Evolutionary conservation across 2,797 vertebrate genomes (phyloP).

Genomic region (Paguma larvata): DNA sequence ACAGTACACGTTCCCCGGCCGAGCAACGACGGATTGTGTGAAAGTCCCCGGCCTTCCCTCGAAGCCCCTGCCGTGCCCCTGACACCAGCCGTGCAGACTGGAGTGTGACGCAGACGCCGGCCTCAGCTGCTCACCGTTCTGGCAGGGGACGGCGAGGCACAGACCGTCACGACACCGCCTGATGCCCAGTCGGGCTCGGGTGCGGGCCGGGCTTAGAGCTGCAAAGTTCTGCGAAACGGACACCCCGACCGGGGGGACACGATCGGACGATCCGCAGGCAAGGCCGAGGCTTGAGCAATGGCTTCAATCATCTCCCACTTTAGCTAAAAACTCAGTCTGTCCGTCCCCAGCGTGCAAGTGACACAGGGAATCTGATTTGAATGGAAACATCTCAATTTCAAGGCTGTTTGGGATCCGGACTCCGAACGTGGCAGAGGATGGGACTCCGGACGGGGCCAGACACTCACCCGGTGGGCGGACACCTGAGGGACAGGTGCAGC

Average conservation of each 20-base stretch:
- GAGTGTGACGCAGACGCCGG: no score
- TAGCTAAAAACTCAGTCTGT: neutral
- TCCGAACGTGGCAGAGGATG: no score
- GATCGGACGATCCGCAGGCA: accelerated
- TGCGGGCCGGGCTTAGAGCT: accelerated
- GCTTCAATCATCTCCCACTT: neutral
- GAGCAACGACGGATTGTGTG: no score
- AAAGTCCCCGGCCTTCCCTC: neutral
- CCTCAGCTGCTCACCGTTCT: neutral
- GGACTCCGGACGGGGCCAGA: accelerated
- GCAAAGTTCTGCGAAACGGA: neutral
- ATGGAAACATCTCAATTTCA: neutral
- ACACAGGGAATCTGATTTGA: neutral
- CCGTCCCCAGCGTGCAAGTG: accelerated
- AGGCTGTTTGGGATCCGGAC: neutral
- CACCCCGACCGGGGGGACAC: no score
- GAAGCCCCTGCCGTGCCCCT: neutral
- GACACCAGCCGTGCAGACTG: neutral
- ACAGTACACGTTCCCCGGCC: no score
- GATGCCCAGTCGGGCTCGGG: accelerated
- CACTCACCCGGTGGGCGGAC: accelerated
- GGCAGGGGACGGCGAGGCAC: accelerated
- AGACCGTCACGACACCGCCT: accelerated
- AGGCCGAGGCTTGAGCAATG: neutral
- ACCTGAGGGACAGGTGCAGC: no score